phyloP scores from a whole-genome alignment of 2,888 invertebrate species.

The Pyrrhosoma nymphula region DNA sequence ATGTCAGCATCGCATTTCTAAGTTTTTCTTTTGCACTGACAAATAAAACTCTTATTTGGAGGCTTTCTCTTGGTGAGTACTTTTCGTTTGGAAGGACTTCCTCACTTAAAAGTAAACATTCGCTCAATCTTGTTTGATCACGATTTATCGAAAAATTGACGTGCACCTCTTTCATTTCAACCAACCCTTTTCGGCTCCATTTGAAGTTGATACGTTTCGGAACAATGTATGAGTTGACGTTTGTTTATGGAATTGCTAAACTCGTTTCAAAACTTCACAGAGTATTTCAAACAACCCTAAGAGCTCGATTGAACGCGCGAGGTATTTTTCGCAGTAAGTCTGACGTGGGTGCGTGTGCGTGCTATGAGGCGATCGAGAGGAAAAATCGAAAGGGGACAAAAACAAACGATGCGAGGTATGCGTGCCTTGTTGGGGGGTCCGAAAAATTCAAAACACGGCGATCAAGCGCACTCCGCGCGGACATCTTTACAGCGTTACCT shows the following conservation, averaged over 20 bases:
- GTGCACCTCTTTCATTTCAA: too few species aligned
- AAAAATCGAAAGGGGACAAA: background rate
- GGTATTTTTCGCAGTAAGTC: background rate
- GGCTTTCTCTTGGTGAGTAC: too few species aligned
- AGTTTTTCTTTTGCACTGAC: too few species aligned
- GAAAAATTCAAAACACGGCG: constrained; percentile 8
- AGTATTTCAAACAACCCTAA: background rate
- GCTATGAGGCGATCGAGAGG: background rate
- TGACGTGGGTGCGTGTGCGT: background rate
- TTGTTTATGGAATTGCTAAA: background rate
- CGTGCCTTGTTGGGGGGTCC: background rate
- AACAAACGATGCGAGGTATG: background rate
- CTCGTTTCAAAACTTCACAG: background rate
- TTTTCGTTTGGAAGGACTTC: too few species aligned
- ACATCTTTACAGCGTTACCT: background rate
- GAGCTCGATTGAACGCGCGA: background rate
- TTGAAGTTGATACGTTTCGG: background rate
- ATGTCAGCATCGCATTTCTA: too few species aligned
- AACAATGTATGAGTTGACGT: background rate
- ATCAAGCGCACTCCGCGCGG: background rate
- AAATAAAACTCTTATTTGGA: too few species aligned
- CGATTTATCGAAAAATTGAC: too few species aligned
- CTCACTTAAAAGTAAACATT: too few species aligned
- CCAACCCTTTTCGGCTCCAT: too few species aligned
- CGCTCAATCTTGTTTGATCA: too few species aligned